A percentile compares a stretch with the other conserved stretches of the same genome.
These are phyloP conservation scores for Porites divaricata DNA, from an alignment of 92 coral and sea anemone genomes.

Conservation along the genomic window DNA sequence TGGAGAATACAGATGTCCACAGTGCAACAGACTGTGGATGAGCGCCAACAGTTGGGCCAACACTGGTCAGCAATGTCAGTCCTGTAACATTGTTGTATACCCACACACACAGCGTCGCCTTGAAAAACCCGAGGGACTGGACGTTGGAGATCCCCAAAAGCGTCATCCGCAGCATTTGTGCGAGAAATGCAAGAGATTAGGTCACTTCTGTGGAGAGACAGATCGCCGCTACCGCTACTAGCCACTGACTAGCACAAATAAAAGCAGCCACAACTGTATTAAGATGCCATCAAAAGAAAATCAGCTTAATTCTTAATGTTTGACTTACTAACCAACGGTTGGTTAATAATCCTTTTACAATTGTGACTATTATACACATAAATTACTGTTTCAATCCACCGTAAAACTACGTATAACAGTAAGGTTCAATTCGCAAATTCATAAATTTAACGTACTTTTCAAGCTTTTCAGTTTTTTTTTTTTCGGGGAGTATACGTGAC, in stretches of 20 bases:
- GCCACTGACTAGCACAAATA: not conserved
- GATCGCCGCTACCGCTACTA: slow-evolving; percentile 4
- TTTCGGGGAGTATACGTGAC: too few species aligned
- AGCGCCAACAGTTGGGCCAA: slow-evolving; percentile 89
- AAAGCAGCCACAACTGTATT: not conserved
- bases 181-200: slow-evolving; percentile 79
- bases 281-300: not conserved
- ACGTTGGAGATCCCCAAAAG: slow-evolving; percentile 59
- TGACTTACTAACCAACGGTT: too few species aligned
- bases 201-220: slow-evolving; percentile 66
- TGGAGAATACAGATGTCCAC: slow-evolving; percentile 80
- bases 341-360: too few species aligned
- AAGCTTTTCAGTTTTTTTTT: too few species aligned
- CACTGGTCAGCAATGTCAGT: slow-evolving; percentile 73
- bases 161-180: slow-evolving; percentile 78
- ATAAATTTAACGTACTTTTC: too few species aligned
- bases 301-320: too few species aligned
- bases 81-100: slow-evolving; percentile 60
- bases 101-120: slow-evolving; percentile 80
- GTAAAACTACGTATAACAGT: too few species aligned
- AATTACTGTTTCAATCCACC: too few species aligned
- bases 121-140: slow-evolving; percentile 81
- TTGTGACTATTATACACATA: too few species aligned
- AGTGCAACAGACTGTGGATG: slow-evolving; percentile 79
- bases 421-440: too few species aligned